Conservation (phyloP, 2,113 vertebrate genomes). For the Equus quagga region DNA sequence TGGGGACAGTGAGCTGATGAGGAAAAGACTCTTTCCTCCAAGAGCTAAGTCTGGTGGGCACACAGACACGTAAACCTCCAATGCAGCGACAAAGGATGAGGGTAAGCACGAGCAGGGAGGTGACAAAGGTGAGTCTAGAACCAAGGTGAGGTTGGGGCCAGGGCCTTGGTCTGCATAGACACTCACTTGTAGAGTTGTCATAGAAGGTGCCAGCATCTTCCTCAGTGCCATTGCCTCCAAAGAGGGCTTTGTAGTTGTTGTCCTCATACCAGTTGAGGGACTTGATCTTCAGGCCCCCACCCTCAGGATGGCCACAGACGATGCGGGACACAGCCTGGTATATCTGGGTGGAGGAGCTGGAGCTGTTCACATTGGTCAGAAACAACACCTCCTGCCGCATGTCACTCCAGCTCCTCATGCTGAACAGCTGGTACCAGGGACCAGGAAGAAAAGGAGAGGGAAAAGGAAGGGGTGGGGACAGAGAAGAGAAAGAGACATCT, state of each 20-base stretch:
- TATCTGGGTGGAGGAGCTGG: constrained; percentile 92
- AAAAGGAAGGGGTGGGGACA: not conserved
- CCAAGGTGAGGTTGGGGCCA: not conserved
- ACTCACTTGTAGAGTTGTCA: constrained; percentile 91
- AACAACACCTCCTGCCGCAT: constrained; percentile 96
- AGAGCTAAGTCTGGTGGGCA: not conserved
- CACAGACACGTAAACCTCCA: not conserved
- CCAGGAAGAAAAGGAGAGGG: fast-evolving
- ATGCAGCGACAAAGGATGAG: not conserved
- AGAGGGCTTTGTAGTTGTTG: constrained; percentile 98
- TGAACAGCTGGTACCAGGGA: constrained; percentile 88
- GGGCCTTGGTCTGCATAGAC: not conserved
- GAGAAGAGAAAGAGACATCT: constrained; percentile 28
- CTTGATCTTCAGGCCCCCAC: constrained; percentile 98
- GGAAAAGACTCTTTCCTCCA: not conserved
- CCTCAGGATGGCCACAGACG: constrained; percentile 96
- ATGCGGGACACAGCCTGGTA: constrained; percentile 98
- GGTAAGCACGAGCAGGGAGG: fast-evolving
- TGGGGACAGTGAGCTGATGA: not conserved
- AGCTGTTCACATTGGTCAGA: constrained; percentile 89
- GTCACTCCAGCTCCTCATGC: constrained; percentile 96
- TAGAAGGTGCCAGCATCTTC: constrained; percentile 86
- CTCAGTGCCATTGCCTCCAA: constrained; percentile 90
- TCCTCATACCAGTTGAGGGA: constrained; percentile 99
- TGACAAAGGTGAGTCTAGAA: not conserved